Evolutionary conservation across 2,888 invertebrate species (phyloP).

Genomic region (Aricia artaxerxes): DNA sequence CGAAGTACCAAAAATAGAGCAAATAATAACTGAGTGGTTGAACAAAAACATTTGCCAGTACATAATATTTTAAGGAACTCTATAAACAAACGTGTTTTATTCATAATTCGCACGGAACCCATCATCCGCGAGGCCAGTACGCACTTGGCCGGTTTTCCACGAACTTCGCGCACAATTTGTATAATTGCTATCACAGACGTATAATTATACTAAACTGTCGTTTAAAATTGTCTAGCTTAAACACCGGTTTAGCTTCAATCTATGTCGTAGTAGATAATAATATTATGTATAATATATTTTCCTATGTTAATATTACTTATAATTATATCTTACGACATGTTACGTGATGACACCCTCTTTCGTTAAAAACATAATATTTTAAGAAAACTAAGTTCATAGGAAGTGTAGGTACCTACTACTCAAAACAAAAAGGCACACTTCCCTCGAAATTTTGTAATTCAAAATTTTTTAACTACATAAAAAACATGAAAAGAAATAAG

Average conservation of each 20-base stretch:
- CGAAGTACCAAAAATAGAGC: too few species aligned
- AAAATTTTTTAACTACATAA: too few species aligned
- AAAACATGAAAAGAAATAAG: too few species aligned
- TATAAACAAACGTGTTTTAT: too few species aligned
- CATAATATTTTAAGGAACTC: too few species aligned
- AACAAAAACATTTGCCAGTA: too few species aligned
- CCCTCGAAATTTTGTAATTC: too few species aligned
- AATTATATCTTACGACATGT: not conserved
- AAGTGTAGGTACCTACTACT: too few species aligned
- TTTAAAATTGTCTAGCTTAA: conserved; percentile 25
- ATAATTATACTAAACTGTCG: conserved; percentile 25
- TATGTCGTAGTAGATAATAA: conserved; percentile 10
- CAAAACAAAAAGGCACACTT: too few species aligned
- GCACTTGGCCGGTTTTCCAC: not conserved
- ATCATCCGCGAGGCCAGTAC: not conserved
- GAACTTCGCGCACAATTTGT: conserved; percentile 19
- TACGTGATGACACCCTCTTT: not conserved
- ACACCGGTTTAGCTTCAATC: conserved; percentile 7
- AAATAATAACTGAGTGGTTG: too few species aligned
- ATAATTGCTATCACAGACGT: conserved; percentile 24
- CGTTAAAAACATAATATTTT: not conserved
- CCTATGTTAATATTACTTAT: not conserved
- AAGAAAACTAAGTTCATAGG: too few species aligned
- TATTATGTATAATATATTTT: too few species aligned
- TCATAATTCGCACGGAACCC: not conserved